phyloP scores from a whole-genome alignment of 2,888 invertebrate species.

The Drosophila anomalata region DNA sequence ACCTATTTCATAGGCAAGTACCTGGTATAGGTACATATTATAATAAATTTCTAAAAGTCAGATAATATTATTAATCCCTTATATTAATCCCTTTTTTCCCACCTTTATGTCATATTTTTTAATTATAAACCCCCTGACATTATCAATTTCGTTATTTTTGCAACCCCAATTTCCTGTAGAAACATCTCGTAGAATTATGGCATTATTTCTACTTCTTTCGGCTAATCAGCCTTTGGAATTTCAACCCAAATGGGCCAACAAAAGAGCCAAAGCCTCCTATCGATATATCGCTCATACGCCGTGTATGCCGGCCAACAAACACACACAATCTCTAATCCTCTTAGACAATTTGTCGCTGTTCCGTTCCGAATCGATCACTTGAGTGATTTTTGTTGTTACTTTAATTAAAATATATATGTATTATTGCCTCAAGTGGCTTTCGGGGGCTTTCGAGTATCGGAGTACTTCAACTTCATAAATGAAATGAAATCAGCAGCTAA shows the following conservation, averaged over 20 bases:
- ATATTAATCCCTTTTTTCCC: too few relatives aligned
- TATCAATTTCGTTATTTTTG: conserved; percentile 15
- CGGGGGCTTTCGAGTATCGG: conserved; percentile 14
- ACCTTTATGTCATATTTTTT: too few relatives aligned
- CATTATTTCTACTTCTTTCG: background rate
- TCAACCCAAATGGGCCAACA: background rate
- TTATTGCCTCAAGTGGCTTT: background rate
- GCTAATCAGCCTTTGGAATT: conserved; percentile 17
- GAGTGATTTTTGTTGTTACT: conserved; percentile 30
- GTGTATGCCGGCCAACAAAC: conserved; percentile 17
- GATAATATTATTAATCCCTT: too few relatives aligned
- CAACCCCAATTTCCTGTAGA: conserved; percentile 24
- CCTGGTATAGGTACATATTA: too few relatives aligned
- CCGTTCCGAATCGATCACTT: conserved; percentile 1
- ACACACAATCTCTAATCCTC: conserved; percentile 30
- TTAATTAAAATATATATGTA: conserved; percentile 38
- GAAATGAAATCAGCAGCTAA: conserved; percentile 73
- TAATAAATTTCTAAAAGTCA: too few relatives aligned
- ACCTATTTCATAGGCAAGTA: too few relatives aligned
- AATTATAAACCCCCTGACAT: background rate
- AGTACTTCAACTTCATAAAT: conserved; percentile 17
- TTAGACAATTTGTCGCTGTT: conserved; percentile 38
- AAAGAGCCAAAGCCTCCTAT: background rate
- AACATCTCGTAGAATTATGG: conserved; percentile 19
- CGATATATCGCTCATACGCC: conserved; percentile 30